A percentile compares a stretch with the other conserved stretches of the same genome.
These are phyloP conservation scores for Andrena praecox DNA, from an alignment of 2,888 invertebrate species.

Conservation along the genomic window DNA sequence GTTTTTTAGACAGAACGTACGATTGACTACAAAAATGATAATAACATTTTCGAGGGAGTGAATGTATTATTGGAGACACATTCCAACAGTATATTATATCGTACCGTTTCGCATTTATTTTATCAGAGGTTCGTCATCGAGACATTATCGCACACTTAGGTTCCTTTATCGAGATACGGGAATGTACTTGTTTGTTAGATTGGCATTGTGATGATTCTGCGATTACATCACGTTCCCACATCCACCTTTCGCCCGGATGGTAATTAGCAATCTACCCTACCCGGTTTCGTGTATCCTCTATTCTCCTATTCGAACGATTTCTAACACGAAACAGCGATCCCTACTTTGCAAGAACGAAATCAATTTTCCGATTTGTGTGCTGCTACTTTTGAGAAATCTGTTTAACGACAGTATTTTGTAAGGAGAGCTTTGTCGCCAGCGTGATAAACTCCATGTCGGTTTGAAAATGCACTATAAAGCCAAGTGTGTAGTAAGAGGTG, in stretches of 20 bases:
- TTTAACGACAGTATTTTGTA: background rate
- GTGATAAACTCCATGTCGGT: slow-evolving; percentile 24
- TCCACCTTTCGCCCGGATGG: background rate
- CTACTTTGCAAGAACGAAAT: background rate
- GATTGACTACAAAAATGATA: background rate
- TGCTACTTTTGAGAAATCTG: background rate
- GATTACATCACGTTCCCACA: slow-evolving; percentile 57
- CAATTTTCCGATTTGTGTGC: background rate
- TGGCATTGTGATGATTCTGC: slow-evolving; percentile 56
- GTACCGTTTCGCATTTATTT: slow-evolving; percentile 4
- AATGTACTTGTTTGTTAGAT: slow-evolving; percentile 26
- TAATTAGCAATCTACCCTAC: background rate
- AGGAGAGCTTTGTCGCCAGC: slow-evolving; percentile 4
- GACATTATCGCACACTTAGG: slow-evolving; percentile 41
- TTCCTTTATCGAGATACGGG: slow-evolving; percentile 49
- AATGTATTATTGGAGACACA: too few species aligned
- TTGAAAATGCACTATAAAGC: slow-evolving; percentile 3
- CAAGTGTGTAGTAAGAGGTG: background rate
- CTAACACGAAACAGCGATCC: background rate
- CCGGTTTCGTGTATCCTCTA: background rate
- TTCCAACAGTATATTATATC: background rate
- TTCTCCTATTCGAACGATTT: background rate
- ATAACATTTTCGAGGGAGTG: background rate
- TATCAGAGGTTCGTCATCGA: slow-evolving; percentile 46
- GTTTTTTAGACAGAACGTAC: background rate